Evolutionary conservation across 2,113 vertebrate species (phyloP), one percentile per base, ranked within the genome.

Genomic region (Saiga tatarica): DNA sequence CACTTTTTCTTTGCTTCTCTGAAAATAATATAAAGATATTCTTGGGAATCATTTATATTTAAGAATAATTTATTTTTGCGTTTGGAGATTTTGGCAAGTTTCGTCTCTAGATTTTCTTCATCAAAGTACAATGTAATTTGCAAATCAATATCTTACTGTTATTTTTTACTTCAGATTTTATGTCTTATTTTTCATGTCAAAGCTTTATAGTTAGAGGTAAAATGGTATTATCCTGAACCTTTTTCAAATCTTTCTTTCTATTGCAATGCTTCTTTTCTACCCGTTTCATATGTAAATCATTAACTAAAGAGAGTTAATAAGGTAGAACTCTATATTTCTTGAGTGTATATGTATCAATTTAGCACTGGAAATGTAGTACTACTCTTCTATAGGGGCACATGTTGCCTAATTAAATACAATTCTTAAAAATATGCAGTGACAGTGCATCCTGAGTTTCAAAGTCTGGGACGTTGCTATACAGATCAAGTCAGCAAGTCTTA

Each of bases 81-180:
- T 33, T 47, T 42, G 81, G 39, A 5, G 57, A 42, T 95, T 95
- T 74, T 6, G 9, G 21, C 4, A 96, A 88, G 71, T 50, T 52
- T 23, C 92, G 57, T 47, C 33, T 92, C 14, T 78, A 74, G 26
- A 89, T 94, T 94, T 97, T 95, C 39, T 87, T 94, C 11, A 84
- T 74, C 39, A 79, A 39, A 97, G 26, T 93, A 83, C 45, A 91
- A 39, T 82, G 62, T 94, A 89, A 76, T 85, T 92, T 97, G 28
- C 9, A 76, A 59, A 16, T 79, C 30, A 89, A 71, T 23, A 81
- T 26, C 12, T 19, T 97, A 28, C 76, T 94, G 62, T 47, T 47
- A 47, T 14, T 89, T 84, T 71, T 62, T 7, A 52, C 60, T 79
- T 26, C 7, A 62, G 16, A 53, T 60, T 50, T 84, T 59, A 16